Percentiles rank a stretch among this genome's conserved stretches.
phyloP scores from a whole-genome alignment of 1,140 invertebrate species.

The Zaprionus kolodkinae region DNA sequence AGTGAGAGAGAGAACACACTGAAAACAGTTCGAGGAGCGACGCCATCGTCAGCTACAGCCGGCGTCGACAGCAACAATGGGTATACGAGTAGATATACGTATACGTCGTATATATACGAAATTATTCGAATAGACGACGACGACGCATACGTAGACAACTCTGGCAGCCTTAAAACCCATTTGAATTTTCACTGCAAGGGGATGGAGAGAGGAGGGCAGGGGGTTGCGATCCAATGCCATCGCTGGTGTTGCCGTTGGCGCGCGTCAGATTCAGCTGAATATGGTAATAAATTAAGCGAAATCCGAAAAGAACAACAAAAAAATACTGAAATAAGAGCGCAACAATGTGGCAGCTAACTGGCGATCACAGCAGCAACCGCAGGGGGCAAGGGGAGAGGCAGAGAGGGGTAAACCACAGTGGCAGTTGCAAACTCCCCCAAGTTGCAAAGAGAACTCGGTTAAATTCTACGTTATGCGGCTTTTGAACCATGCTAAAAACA shows the following conservation, averaged over 20 bases:
- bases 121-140: constrained; percentile 26
- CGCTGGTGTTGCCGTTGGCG: constrained; percentile 63
- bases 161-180: constrained; percentile 53
- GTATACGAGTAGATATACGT: too few species aligned
- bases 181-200: constrained; percentile 49
- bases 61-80: constrained; percentile 64
- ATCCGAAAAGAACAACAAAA: constrained; percentile 37
- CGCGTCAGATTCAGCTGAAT: constrained; percentile 79
- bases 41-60: constrained; percentile 41
- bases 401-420: constrained; percentile 33
- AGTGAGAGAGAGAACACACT: constrained; percentile 40
- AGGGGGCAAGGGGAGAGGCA: neutral
- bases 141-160: constrained; percentile 12
- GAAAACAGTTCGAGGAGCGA: constrained; percentile 48
- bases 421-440: constrained; percentile 12
- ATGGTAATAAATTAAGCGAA: constrained; percentile 82
- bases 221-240: constrained; percentile 57
- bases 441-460: constrained; percentile 26
- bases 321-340: constrained; percentile 8
- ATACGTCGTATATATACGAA: constrained; percentile 16
- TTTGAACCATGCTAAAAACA: constrained; percentile 49
- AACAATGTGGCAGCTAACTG: constrained; percentile 41
- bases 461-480: constrained; percentile 56
- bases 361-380: constrained; percentile 21
- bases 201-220: neutral